Conservation (phyloP, 2,888 invertebrate species). For the Ornithoptera alexandrae region DNA sequence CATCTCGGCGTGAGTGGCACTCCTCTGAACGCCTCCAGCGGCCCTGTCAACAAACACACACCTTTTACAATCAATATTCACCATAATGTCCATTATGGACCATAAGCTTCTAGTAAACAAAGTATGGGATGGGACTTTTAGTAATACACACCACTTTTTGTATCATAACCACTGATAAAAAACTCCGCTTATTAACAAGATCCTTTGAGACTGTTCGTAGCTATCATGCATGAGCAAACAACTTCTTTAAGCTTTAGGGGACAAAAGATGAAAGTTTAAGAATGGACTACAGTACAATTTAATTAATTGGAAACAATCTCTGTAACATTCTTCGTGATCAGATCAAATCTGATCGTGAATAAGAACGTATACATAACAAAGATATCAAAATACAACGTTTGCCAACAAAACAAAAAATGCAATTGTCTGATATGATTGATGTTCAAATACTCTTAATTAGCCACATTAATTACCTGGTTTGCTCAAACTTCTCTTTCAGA, state of each 20-base stretch:
- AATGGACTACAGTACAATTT: not conserved
- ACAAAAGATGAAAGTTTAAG: not conserved
- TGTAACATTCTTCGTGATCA: too few relatives aligned
- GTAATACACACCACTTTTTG: too few relatives aligned
- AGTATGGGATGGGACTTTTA: not conserved
- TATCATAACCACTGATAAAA: too few relatives aligned
- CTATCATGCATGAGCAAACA: not conserved
- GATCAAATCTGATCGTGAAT: not conserved
- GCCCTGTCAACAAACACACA: conserved; percentile 54
- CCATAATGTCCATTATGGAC: not conserved
- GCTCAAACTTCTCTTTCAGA: conserved; percentile 68
- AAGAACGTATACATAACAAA: not conserved
- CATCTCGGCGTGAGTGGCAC: conserved; percentile 78
- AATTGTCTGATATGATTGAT: not conserved
- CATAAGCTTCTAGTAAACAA: not conserved
- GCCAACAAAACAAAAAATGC: not conserved
- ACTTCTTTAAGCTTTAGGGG: not conserved
- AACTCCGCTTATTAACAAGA: too few relatives aligned
- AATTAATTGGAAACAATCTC: too few relatives aligned
- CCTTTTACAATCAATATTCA: not conserved
- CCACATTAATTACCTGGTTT: conserved; percentile 54
- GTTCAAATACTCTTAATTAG: not conserved
- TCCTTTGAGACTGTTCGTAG: not conserved
- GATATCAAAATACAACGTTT: not conserved
- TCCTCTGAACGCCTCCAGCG: conserved; percentile 70